phyloP scores from a whole-genome alignment of 2,888 invertebrate genomes.

The Prosopocoilus inquinatus region DNA sequence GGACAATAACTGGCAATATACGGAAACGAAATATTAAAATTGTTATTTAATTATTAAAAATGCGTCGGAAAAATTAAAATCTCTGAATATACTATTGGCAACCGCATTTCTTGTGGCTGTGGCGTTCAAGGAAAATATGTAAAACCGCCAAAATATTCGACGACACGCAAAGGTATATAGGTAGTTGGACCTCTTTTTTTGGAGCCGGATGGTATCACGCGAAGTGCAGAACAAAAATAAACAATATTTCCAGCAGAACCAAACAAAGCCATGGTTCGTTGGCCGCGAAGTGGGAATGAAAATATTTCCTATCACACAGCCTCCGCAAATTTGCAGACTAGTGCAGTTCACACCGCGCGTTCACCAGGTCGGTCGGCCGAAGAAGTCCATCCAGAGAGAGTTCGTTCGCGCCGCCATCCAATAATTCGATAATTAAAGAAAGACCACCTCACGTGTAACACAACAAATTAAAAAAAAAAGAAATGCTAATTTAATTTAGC shows the following conservation, averaged over 20 bases:
- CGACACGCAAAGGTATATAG: no score
- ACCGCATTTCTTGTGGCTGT: no score
- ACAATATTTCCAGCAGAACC: slow-evolving; percentile 1
- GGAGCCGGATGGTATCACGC: no score
- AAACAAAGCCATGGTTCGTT: slow-evolving; percentile 39
- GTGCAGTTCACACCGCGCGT: slow-evolving; percentile 35
- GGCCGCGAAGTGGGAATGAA: slow-evolving; percentile 43
- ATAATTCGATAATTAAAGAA: not conserved
- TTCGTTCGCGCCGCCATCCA: slow-evolving; percentile 3
- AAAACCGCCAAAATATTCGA: no score
- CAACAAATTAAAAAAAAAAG: not conserved
- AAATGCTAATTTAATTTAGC: no score
- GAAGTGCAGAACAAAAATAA: not conserved
- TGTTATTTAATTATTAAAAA: no score
- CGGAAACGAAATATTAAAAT: no score
- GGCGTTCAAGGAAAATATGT: no score
- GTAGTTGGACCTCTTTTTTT: no score
- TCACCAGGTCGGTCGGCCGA: slow-evolving; percentile 31
- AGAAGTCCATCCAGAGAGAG: slow-evolving; percentile 25
- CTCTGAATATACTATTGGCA: no score
- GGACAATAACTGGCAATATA: no score
- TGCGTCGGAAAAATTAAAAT: no score
- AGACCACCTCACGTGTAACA: not conserved
- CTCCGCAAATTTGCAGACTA: slow-evolving; percentile 39
- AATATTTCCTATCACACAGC: slow-evolving; percentile 40